Conservation (phyloP, 92 coral and sea anemone genomes). For the Bergia puertoricense region DNA sequence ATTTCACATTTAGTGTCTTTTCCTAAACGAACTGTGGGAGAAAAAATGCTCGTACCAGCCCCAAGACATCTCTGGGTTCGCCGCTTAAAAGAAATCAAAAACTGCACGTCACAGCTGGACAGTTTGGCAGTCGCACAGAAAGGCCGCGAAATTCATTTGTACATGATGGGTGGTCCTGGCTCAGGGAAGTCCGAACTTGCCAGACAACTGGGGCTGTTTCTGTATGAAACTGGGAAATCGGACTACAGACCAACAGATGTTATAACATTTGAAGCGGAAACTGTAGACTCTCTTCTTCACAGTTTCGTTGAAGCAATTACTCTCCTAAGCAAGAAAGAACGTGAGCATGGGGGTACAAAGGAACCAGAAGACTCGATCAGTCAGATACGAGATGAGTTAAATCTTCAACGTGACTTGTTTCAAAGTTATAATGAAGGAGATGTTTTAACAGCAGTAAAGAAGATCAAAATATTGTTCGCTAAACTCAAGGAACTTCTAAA, state of each 20-base stretch:
- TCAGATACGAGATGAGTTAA: conserved; percentile 62
- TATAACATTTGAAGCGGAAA: conserved; percentile 66
- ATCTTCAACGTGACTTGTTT: conserved; percentile 54
- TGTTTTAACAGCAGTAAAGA: conserved; percentile 48
- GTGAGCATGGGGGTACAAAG: not conserved
- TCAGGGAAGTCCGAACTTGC: conserved; percentile 89
- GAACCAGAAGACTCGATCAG: conserved; percentile 45
- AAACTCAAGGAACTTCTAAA: conserved; percentile 66
- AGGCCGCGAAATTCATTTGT: conserved; percentile 70
- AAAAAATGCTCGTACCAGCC: conserved; percentile 47
- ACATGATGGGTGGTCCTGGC: conserved; percentile 85
- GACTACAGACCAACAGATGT: conserved; percentile 65
- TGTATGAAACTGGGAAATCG: conserved; percentile 46
- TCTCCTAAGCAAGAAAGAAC: conserved; percentile 53
- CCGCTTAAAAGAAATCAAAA: conserved; percentile 55
- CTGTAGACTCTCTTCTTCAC: conserved; percentile 54
- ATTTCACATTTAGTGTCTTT: not conserved
- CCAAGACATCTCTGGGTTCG: conserved; percentile 71
- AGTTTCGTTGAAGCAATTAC: conserved; percentile 65
- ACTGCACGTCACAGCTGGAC: conserved; percentile 47
- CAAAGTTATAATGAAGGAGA: conserved; percentile 45
- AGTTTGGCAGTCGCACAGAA: conserved; percentile 50
- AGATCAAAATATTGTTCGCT: conserved; percentile 47
- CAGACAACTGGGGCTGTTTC: conserved; percentile 72
- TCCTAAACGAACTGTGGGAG: not conserved